phyloP scores from a whole-genome alignment of 2,113 vertebrate genomes.

The Urocitellus parryii region DNA sequence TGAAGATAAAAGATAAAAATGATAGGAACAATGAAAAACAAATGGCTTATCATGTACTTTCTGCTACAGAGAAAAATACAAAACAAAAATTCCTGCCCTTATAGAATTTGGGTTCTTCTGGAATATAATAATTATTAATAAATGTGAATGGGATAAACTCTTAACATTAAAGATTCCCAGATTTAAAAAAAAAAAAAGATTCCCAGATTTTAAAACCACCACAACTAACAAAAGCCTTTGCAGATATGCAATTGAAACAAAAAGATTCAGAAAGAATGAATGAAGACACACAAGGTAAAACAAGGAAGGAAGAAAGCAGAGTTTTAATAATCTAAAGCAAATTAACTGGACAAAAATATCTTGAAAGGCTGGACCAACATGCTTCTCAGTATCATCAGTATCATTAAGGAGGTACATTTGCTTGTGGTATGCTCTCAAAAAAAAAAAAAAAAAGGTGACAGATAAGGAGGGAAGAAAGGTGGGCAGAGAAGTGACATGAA shows the following conservation, averaged over 20 bases:
- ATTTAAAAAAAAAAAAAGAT: background rate
- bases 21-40: slow-evolving; percentile 25
- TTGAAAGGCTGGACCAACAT: background rate
- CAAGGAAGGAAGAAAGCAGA: background rate
- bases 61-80: background rate
- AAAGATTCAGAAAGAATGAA: slow-evolving; percentile 13
- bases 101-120: background rate
- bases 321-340: slow-evolving; percentile 22
- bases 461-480: background rate
- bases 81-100: slow-evolving; percentile 28
- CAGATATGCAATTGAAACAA: slow-evolving; percentile 17
- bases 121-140: slow-evolving; percentile 20
- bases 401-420: background rate
- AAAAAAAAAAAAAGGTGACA: background rate
- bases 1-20: slow-evolving; percentile 50
- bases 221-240: background rate
- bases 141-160: background rate
- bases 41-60: background rate
- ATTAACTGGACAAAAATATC: background rate
- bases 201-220: background rate
- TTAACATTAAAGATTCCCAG: background rate
- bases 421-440: background rate
- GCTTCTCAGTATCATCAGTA: background rate
- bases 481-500: background rate
- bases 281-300: background rate